phyloP scores from a whole-genome alignment of 2,113 vertebrate genomes.

The Perognathus longimembris region DNA sequence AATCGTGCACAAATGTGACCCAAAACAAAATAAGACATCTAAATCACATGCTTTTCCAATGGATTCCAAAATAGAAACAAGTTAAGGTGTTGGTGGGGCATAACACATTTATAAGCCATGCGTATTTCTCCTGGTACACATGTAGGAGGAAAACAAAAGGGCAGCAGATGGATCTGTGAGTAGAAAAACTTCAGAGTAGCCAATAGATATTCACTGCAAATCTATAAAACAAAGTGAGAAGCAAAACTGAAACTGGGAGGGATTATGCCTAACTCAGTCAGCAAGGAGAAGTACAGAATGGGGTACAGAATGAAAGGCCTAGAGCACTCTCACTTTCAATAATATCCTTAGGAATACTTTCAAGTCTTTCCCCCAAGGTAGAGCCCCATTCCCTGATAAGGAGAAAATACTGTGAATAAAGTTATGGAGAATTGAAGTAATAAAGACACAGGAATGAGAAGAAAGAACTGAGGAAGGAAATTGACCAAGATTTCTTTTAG shows the following conservation, averaged over 20 bases:
- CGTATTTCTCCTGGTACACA: background rate
- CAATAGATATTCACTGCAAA: background rate
- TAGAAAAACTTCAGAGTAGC: background rate
- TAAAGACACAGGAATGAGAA: background rate
- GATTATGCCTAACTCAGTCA: background rate
- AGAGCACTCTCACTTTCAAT: background rate
- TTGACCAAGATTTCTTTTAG: too few species aligned
- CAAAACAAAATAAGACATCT: background rate
- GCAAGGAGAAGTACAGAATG: background rate
- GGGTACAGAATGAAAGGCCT: background rate
- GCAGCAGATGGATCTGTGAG: background rate
- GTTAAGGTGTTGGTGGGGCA: too few species aligned
- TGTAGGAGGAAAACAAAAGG: background rate
- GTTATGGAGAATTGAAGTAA: background rate
- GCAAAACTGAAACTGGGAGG: background rate
- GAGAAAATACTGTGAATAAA: background rate
- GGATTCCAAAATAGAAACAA: background rate
- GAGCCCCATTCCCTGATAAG: background rate
- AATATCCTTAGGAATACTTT: background rate
- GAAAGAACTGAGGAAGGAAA: background rate
- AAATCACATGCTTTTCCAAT: background rate
- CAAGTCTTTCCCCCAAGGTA: background rate
- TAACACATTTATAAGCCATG: background rate
- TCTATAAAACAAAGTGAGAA: background rate
- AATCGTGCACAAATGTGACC: background rate